Conservation (phyloP, 2,888 invertebrate genomes). For the Brachycybe producta region DNA sequence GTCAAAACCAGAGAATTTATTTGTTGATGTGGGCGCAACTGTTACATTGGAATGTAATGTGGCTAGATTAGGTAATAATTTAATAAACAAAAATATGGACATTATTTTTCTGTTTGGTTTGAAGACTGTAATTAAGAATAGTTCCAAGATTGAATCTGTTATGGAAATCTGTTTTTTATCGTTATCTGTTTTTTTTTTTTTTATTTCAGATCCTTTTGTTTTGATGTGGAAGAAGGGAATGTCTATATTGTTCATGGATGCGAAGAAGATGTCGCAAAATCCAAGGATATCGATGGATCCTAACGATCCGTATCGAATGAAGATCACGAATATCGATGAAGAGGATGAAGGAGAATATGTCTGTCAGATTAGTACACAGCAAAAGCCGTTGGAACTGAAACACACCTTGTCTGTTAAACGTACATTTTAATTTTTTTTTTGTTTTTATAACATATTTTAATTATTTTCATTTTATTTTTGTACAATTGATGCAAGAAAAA, state of each 20-base stretch:
- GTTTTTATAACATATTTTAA: neutral
- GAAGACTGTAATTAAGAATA: too few relatives aligned
- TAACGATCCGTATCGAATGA: neutral
- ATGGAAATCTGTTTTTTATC: too few relatives aligned
- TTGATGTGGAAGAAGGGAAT: neutral
- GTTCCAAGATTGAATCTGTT: too few relatives aligned
- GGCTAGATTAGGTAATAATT: neutral
- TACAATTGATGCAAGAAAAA: neutral
- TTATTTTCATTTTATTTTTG: too few relatives aligned
- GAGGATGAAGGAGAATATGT: slow-evolving; percentile 1
- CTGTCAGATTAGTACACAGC: neutral
- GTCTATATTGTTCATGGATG: neutral
- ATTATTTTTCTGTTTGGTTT: too few relatives aligned
- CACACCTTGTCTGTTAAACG: neutral
- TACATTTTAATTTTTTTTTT: neutral
- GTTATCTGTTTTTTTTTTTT: too few relatives aligned
- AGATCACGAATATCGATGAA: neutral
- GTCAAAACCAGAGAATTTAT: neutral
- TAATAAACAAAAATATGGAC: too few relatives aligned
- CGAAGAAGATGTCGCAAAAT: neutral
- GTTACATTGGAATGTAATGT: neutral
- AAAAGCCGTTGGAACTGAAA: neutral
- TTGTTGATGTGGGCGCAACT: neutral
- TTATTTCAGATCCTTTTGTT: neutral
- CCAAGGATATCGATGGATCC: neutral